Evolutionary conservation across 1,140 invertebrate species (phyloP), one percentile per base, ranked within the genome.

Genomic region (Saxidomus purpurata): DNA sequence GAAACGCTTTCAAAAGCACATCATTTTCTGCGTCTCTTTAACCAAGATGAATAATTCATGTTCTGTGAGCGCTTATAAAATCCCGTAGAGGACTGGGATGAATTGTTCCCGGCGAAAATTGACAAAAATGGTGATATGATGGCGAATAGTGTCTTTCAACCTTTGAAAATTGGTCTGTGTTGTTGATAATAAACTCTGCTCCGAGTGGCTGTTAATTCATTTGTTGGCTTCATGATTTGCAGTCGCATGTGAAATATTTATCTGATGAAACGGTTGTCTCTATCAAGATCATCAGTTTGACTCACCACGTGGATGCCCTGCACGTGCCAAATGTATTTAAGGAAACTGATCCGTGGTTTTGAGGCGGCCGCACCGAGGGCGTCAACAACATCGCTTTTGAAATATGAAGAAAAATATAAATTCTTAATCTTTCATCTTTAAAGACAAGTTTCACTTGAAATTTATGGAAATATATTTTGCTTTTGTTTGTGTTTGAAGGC

Each of bases 1-100:
- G 61, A 82, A 63, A 82, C 61, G 61, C 80, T 82, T 82, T 82
- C 80, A 82, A 82, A 82, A 59, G 80, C 55, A 82, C 80, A 82
- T 82, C 80, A 82, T 31, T 49, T 38, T 82, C 49, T 61, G 47
- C 49, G 49, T 82, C 61, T 82, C 61, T 67, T 82, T 82, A 40
- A 82, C 52, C 80, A 36, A 82, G 55, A 82, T 82, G 80, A 82
- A 82, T 82, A 43, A 63, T 82, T 82, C 80, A 82, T 82, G 40
- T 3, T 47, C 55, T 25, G 31, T 36, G 80, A 59, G 36, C 80
- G 80, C 40, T 82, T 63, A n/a, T 47, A 43, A 67, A 82, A 82
- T 82, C 80, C 80, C 49, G 38, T 47, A 34, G 80, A 63, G 80
- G 31, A 43, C 47, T 38, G 34, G 47, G 47, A 79, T 79, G 76